Evolutionary conservation across 2,888 invertebrate genomes (phyloP).

Genomic region (Sycophila texana): DNA sequence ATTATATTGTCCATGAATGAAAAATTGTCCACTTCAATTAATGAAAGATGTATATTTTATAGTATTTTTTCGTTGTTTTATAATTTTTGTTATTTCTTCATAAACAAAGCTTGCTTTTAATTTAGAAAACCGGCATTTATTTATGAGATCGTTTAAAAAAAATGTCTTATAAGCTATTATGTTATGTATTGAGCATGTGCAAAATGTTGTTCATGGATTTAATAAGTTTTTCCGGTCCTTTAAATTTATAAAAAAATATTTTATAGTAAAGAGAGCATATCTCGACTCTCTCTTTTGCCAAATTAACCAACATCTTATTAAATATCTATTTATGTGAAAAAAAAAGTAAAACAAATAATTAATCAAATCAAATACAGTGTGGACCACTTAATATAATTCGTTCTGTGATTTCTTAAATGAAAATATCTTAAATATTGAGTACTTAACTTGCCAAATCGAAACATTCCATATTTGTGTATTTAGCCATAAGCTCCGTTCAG

Average conservation of each 20-base stretch:
- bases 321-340: neutral
- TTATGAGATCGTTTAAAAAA: neutral
- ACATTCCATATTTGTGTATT: constrained; percentile 25
- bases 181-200: too few relatives aligned
- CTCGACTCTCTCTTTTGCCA: constrained; percentile 13
- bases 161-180: neutral
- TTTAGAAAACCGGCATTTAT: neutral
- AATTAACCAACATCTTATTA: constrained; percentile 18
- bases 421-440: constrained; percentile 39
- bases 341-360: constrained; percentile 17
- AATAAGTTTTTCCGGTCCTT: neutral
- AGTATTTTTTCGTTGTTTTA: neutral
- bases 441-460: constrained; percentile 46
- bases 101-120: neutral
- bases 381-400: constrained; percentile 43
- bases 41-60: neutral
- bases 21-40: constrained; percentile 30
- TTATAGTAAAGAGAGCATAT: constrained; percentile 4
- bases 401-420: constrained; percentile 51
- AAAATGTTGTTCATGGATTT: too few relatives aligned
- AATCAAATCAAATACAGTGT: constrained; percentile 37
- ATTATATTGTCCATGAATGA: constrained; percentile 10
- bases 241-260: neutral
- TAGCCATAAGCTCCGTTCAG: neutral
- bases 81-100: neutral